Evolutionary conservation across 2,888 invertebrate genomes (phyloP).

Genomic region (Eledone cirrhosa): DNA sequence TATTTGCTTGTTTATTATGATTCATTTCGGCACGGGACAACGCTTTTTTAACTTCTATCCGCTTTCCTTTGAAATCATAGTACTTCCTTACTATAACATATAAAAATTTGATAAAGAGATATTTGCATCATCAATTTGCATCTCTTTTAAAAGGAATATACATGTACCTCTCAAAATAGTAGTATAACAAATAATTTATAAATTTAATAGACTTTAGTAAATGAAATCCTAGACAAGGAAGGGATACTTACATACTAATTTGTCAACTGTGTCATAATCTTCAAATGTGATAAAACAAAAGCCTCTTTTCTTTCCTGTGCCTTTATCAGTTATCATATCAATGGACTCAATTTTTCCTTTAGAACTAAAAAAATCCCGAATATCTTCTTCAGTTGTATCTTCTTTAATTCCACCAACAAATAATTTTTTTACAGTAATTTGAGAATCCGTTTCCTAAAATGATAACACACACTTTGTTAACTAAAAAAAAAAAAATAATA

Average conservation of each 20-base stretch:
- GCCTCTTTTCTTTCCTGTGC: constrained; percentile 90
- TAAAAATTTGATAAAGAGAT: too few species aligned
- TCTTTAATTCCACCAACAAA: constrained; percentile 94
- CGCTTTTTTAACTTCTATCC: constrained; percentile 92
- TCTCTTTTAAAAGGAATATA: background rate
- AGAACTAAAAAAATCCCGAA: constrained; percentile 69
- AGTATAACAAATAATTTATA: background rate
- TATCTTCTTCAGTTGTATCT: constrained; percentile 87
- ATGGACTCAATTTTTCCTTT: constrained; percentile 85
- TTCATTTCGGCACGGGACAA: constrained; percentile 70
- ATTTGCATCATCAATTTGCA: too few species aligned
- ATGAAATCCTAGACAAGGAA: too few species aligned
- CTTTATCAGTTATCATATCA: constrained; percentile 90
- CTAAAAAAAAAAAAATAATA: too few species aligned
- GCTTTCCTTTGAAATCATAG: constrained; percentile 84
- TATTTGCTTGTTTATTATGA: constrained; percentile 10
- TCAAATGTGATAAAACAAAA: constrained; percentile 97
- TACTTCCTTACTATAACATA: constrained; percentile 76
- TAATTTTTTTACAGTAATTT: constrained; percentile 91
- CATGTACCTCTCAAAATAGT: background rate
- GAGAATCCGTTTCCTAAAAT: constrained; percentile 73
- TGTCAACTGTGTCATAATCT: constrained; percentile 96
- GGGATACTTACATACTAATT: constrained; percentile 83
- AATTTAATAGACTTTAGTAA: background rate
- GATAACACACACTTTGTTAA: too few species aligned